Base-by-base conservation (phyloP, 2,888 invertebrate genomes). In the Phrixothrix hirtus region DNA sequence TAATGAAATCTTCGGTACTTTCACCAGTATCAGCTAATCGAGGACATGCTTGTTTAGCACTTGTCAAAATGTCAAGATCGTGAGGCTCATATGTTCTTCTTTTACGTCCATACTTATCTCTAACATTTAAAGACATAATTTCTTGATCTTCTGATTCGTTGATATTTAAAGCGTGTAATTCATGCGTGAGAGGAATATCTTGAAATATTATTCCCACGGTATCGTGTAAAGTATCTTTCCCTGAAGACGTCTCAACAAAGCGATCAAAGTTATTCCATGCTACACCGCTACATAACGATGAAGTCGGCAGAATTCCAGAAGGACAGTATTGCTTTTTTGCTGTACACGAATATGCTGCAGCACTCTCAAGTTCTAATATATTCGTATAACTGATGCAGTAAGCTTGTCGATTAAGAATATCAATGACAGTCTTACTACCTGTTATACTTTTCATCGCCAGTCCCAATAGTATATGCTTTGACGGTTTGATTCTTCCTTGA, bases 171-270 rank as follows among this genome's bases (percentile, higher is more conserved):
- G 29, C n/a, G 39, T 37, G 36, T 48, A 46, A 25, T 38, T 50
- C 55, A 58, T 10, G 9, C 52, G 53, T 14, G 47, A 37, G 31
- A 55, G 50, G 54, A 17, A 60, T 58, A 59, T 59, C 59, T 57
- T 70, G 68, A 54, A 60, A 67, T 16, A 67, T 60, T 14, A 69
- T 68, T 72, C 26, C 34, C 3, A 43, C 34, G 6, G 29, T 39
- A 30, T 39, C 34, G 21, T 43, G 43, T n/a, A 43, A 44, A 15
- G 62, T 63, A 50, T 63, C 46, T 58, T 62, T 60, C 11, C 61
- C 65, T 14, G 53, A 45, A 35, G 11, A 54, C 35, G 59, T 62
- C 11, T 64, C 59, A 2, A 63, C 61, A 52, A 51, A 63, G 55
- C 59, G 47, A 34, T 64, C 64, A 30, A 41, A 65, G 57, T 64